Conservation (phyloP, 2,797 vertebrate species). For the Hapalemur alaotrensis region DNA sequence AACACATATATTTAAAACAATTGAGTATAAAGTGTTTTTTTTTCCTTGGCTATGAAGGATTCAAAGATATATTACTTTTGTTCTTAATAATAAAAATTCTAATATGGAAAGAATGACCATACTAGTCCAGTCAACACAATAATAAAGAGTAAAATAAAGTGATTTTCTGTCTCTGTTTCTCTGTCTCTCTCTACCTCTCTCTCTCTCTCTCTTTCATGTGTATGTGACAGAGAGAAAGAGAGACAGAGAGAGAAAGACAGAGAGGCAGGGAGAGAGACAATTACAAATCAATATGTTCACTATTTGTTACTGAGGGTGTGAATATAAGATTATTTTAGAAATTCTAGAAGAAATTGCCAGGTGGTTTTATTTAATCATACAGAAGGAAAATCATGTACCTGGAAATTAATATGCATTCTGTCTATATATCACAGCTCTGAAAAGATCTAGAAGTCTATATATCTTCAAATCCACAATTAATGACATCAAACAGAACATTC, state of each 20-base stretch:
- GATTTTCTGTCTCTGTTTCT: not conserved
- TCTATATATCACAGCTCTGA: not conserved
- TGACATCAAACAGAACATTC: not conserved
- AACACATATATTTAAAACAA: not conserved
- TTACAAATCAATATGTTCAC: not conserved
- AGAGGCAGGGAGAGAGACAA: not conserved
- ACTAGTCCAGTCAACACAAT: not conserved
- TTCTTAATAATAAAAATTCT: not conserved
- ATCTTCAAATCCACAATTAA: not conserved
- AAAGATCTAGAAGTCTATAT: not conserved
- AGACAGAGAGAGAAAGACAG: not conserved
- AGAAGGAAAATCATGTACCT: not conserved
- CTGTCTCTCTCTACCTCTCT: not conserved
- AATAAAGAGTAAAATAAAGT: not conserved
- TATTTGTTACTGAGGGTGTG: not conserved
- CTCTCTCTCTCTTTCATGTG: fast-evolving
- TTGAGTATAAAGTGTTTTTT: not conserved
- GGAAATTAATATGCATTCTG: not conserved
- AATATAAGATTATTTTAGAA: not conserved
- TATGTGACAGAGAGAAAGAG: not conserved
- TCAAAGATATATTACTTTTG: not conserved
- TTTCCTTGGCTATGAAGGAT: not conserved
- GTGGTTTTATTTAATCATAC: not conserved
- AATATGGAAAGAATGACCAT: not conserved
- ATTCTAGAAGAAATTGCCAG: not conserved